A percentile compares a stretch with the other conserved stretches of the same genome.
phyloP scores from a whole-genome alignment of 2,888 invertebrate species.

The Drosophila eohydei region DNA sequence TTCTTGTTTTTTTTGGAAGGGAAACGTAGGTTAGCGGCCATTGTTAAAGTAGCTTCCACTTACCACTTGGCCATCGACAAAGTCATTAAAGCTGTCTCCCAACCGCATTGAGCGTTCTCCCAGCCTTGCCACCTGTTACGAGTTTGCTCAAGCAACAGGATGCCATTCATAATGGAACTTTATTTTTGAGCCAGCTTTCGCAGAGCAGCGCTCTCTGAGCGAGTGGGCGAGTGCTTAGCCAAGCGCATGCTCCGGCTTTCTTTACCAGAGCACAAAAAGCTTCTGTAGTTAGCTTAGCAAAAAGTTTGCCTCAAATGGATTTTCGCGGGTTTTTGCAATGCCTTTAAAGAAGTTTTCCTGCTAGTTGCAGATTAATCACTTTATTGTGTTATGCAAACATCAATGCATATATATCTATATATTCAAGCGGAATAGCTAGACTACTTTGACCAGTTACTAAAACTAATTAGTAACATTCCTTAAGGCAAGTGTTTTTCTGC shows the following conservation, averaged over 20 bases:
- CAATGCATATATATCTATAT: too few species aligned
- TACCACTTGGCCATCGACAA: conserved; percentile 31
- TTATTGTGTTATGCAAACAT: not conserved
- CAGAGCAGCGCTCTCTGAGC: conserved; percentile 7
- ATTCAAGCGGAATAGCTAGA: too few species aligned
- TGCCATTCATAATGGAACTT: conserved; percentile 72
- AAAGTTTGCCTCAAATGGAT: conserved; percentile 6
- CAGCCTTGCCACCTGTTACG: conserved; percentile 82
- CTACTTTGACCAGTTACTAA: too few species aligned
- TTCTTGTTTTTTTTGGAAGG: conserved; percentile 3
- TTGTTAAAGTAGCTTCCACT: conserved; percentile 12
- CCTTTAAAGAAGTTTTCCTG: not conserved
- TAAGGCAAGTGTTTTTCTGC: too few species aligned
- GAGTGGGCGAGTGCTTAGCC: conserved; percentile 14
- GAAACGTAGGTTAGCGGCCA: conserved; percentile 5
- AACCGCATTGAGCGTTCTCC: conserved; percentile 24
- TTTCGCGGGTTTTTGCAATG: conserved; percentile 3
- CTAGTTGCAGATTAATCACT: not conserved
- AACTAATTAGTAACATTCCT: too few species aligned
- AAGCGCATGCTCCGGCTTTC: conserved; percentile 37
- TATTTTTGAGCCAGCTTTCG: conserved; percentile 37
- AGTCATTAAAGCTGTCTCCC: conserved; percentile 61
- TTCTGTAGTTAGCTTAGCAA: conserved; percentile 3
- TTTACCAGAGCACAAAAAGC: conserved; percentile 12
- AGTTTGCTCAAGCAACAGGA: conserved; percentile 79